A percentile compares a stretch with the other conserved stretches of the same genome.
phyloP scores from a whole-genome alignment of 2,888 invertebrate genomes.

The Microplitis deprimator region DNA sequence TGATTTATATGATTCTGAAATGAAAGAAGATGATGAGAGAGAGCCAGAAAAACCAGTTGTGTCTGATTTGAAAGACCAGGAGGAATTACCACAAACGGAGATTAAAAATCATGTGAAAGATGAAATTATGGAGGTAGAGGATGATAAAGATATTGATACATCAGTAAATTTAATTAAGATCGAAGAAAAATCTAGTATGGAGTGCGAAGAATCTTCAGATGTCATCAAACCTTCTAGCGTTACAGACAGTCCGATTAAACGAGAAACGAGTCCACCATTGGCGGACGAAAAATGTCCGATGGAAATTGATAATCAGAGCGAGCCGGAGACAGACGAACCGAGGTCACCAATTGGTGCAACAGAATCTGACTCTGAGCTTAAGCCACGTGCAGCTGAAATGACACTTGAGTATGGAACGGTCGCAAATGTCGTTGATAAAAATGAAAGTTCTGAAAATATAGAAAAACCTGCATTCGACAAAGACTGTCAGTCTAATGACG shows the following conservation, averaged over 20 bases:
- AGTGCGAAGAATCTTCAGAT: neutral
- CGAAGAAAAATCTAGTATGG: neutral
- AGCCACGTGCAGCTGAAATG: slow-evolving; percentile 71
- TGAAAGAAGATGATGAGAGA: slow-evolving; percentile 67
- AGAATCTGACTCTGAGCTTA: slow-evolving; percentile 71
- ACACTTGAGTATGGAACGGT: slow-evolving; percentile 62
- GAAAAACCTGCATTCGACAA: slow-evolving; percentile 43
- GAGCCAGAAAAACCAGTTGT: slow-evolving; percentile 51
- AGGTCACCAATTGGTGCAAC: slow-evolving; percentile 67
- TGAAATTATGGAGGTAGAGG: slow-evolving; percentile 62
- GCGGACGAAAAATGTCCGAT: slow-evolving; percentile 64
- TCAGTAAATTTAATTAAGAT: slow-evolving; percentile 1
- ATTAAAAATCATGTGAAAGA: slow-evolving; percentile 13
- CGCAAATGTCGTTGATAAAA: slow-evolving; percentile 52
- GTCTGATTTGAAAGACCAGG: neutral
- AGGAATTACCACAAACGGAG: neutral
- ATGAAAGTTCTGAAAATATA: slow-evolving; percentile 57
- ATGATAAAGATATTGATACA: neutral
- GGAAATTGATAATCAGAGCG: slow-evolving; percentile 68
- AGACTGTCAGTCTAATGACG: slow-evolving; percentile 59
- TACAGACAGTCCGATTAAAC: slow-evolving; percentile 30
- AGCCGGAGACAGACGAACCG: slow-evolving; percentile 70
- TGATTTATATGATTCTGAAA: slow-evolving; percentile 65
- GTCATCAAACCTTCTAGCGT: neutral
- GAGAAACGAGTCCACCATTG: slow-evolving; percentile 37